Conservation (phyloP, 2,797 vertebrate genomes). For the Salarias fasciatus region DNA sequence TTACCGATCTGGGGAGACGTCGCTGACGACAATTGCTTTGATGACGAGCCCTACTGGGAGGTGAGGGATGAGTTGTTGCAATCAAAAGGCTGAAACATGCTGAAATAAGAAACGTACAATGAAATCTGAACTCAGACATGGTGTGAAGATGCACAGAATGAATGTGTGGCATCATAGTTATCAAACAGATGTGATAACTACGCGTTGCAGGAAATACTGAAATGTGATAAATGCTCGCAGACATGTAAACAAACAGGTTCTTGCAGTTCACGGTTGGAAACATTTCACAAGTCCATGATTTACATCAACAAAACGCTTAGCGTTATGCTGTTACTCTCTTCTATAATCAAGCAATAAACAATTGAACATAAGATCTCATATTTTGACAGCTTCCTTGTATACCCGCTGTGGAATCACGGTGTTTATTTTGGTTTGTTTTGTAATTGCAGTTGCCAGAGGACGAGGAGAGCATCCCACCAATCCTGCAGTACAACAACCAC, state of each 20-base stretch:
- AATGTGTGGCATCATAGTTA: background rate
- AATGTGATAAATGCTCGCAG: background rate
- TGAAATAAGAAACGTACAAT: background rate
- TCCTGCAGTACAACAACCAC: constrained; percentile 82
- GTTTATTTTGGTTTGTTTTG: background rate
- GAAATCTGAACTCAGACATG: background rate
- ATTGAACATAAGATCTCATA: too few species aligned
- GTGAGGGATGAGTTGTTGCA: constrained; percentile 69
- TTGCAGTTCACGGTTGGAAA: background rate
- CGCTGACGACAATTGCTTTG: constrained; percentile 91
- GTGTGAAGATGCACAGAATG: background rate
- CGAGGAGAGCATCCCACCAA: constrained; percentile 77
- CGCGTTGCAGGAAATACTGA: too few species aligned
- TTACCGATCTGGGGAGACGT: constrained; percentile 93
- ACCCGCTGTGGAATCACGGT: background rate
- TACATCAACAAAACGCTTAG: too few species aligned
- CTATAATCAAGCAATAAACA: too few species aligned
- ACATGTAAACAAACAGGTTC: background rate
- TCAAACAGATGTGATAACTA: too few species aligned
- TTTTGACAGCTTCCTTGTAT: too few species aligned
- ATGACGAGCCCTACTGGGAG: constrained; percentile 95
- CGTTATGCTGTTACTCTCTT: too few species aligned
- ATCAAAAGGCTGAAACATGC: too few species aligned
- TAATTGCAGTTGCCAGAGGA: constrained; percentile 86
- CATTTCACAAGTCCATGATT: background rate